Base-by-base conservation (phyloP, 2,888 invertebrate genomes). In the Brachyptera putata region DNA sequence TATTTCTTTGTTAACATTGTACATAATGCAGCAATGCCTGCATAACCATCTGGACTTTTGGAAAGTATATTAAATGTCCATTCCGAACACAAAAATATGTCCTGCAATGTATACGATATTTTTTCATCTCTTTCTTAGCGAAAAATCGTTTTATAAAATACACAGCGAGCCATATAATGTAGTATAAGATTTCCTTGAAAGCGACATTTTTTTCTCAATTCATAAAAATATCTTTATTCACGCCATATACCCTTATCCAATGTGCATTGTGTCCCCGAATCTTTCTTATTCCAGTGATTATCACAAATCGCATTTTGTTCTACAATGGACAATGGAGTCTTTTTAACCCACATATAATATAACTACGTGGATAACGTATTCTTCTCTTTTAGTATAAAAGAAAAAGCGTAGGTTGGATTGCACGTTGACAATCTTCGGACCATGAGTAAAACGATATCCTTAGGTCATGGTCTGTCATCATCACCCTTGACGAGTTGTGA, bases 301-400 rank as follows among this genome's bases (percentile, higher is more conserved):
- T 53, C 53, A 53, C 53, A 53, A 16, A 53, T 53, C 53, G 53
- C 36, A 53, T 53, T 53, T 53, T 53, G 53, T 53, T 53, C 53
- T 53, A 36, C 53, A 53, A 53, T 36, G 53, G 53, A 22, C 34
- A 18, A 11, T 36, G 18, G 39, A 30, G 30, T 5, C 30, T 30
- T 30, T n/a, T 11, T 30, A 30, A n/a, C n/a, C n/a, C n/a, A n/a
- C n/a, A n/a, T n/a, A n/a, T n/a, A n/a, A 41, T 41, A 14, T 18
- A 4, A 16, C 41, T 2, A 5, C 5, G n/a, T 11, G 5, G 48
- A 25, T 48, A 25, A 18, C 16, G 16, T 16, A 53, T 53, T 53
- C 14, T 50, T 34, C 36, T 36, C 53, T 36, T 30, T 30, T 30
- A 5, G 5, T 30, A 7, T 30, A 7, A 30, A 7, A 30, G 21